Base-by-base conservation (phyloP, 2,888 invertebrate genomes). In the Tinea pellionella region DNA sequence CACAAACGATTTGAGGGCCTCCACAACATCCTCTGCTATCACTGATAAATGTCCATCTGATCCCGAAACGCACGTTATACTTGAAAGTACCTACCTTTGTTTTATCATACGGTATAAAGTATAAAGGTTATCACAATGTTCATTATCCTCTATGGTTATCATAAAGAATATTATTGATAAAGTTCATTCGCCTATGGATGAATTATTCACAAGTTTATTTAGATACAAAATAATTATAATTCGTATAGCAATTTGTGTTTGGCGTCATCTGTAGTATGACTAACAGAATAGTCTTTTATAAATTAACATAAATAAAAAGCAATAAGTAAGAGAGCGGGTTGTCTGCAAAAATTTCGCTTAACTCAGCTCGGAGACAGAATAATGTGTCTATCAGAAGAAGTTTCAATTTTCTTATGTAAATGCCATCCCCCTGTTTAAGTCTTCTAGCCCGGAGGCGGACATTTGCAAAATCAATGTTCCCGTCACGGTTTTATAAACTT, bases 351-450 rank as follows among this genome's bases (percentile, higher is more conserved):
- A 53, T 24, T 18, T 24, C 24, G 19, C 18, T 24, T 53, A 53
- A 24, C 53, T 18, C 16, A 53, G 24, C 53, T 53, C 24, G n/a
- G 57, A 57, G 32, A 57, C 57, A 57, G 57, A 57, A 57, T 57
- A 57, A 57, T 32, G 32, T 57, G 57, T 15, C 30, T 57, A 24
- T 24, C 41, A 59, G 42, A 59, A 63, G 64, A 68, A 67, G 63
- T 68, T 68, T 68, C 68, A 66, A 68, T 68, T 68, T 69, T 66
- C 67, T 65, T 66, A 69, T 67, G 67, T 64, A 66, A 69, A 69
- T 69, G 47, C 41, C 57, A 53, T 37, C 53, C 58, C 63, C 62
- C 65, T 64, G 61, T 63, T 47, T 47, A 47, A 47, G 16, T 16
- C 47, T 53, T 24, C 53, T 11, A 6, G 15, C 47, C 47, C 47